phyloP scores from a whole-genome alignment of 2,888 invertebrate species.

The Adineta ricciae region DNA sequence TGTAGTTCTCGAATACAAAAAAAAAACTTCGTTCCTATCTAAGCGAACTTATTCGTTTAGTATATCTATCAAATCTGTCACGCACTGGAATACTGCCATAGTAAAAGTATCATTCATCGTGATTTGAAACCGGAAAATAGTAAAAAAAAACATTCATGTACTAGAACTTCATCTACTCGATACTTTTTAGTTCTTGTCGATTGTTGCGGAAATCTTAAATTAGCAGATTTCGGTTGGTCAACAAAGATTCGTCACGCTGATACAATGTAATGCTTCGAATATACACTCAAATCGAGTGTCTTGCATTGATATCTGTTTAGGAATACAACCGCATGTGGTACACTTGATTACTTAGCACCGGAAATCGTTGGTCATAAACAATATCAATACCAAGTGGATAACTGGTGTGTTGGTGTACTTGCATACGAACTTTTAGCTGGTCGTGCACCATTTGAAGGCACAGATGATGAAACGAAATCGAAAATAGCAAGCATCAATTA shows the following conservation, averaged over 20 bases:
- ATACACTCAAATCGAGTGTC: too few species aligned
- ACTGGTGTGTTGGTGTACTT: conserved; percentile 89
- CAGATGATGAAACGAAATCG: conserved; percentile 49
- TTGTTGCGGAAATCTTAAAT: conserved; percentile 72
- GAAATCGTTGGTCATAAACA: conserved; percentile 83
- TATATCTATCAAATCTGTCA: conserved; percentile 75
- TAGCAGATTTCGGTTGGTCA: conserved; percentile 96
- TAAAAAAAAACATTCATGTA: neutral
- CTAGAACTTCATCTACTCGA: neutral
- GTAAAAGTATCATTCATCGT: conserved; percentile 76
- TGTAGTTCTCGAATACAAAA: too few species aligned
- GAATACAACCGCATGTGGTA: conserved; percentile 81
- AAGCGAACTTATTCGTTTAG: conserved; percentile 39
- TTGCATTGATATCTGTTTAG: conserved; percentile 48
- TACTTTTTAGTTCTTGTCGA: conserved; percentile 61
- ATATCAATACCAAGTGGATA: conserved; percentile 70
- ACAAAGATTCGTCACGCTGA: conserved; percentile 44
- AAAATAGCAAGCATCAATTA: conserved; percentile 51
- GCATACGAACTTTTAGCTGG: conserved; percentile 88
- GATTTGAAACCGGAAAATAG: conserved; percentile 90
- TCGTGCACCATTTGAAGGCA: conserved; percentile 77
- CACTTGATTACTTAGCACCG: conserved; percentile 85
- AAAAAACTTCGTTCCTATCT: too few species aligned
- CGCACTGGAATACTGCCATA: conserved; percentile 77
- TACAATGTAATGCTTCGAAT: neutral